phyloP scores from a whole-genome alignment of 2,888 invertebrate genomes.

The Drymonia ruficornis region DNA sequence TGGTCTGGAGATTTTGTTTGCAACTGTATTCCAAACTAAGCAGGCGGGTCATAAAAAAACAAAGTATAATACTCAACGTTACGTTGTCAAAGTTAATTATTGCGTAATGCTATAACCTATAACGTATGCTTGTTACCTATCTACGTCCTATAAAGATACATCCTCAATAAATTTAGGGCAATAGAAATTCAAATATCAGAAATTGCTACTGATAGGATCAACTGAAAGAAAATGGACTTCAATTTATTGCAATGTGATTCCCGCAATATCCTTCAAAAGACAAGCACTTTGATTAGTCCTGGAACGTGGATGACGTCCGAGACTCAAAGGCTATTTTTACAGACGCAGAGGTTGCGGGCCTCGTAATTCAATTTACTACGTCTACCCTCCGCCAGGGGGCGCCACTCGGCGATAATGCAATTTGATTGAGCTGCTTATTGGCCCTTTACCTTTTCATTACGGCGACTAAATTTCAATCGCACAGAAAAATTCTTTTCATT shows the following conservation, averaged over 20 bases:
- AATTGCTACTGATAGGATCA: too few relatives aligned
- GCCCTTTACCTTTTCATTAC: constrained; percentile 77
- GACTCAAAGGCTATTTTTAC: constrained; percentile 65
- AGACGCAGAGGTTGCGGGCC: constrained; percentile 63
- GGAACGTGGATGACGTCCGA: constrained; percentile 33
- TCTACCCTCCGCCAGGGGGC: constrained; percentile 62
- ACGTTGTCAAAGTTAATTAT: too few relatives aligned
- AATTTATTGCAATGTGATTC: constrained; percentile 24
- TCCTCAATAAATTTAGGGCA: too few relatives aligned
- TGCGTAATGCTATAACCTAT: too few relatives aligned
- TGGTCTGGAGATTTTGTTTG: too few relatives aligned
- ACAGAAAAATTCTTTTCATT: constrained; percentile 36
- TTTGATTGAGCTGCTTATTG: constrained; percentile 79
- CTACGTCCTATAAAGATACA: too few relatives aligned
- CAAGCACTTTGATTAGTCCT: constrained; percentile 55
- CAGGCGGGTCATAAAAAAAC: too few relatives aligned
- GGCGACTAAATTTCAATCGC: constrained; percentile 58
- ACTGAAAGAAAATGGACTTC: neutral
- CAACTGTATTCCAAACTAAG: too few relatives aligned
- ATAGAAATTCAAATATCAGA: too few relatives aligned
- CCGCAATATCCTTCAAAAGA: constrained; percentile 36
- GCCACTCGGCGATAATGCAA: constrained; percentile 72
- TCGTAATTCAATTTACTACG: constrained; percentile 76
- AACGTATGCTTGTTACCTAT: too few relatives aligned
- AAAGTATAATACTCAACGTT: too few relatives aligned